Evolutionary conservation across 2,797 vertebrate species (phyloP).

Genomic region (Cuculus canorus): DNA sequence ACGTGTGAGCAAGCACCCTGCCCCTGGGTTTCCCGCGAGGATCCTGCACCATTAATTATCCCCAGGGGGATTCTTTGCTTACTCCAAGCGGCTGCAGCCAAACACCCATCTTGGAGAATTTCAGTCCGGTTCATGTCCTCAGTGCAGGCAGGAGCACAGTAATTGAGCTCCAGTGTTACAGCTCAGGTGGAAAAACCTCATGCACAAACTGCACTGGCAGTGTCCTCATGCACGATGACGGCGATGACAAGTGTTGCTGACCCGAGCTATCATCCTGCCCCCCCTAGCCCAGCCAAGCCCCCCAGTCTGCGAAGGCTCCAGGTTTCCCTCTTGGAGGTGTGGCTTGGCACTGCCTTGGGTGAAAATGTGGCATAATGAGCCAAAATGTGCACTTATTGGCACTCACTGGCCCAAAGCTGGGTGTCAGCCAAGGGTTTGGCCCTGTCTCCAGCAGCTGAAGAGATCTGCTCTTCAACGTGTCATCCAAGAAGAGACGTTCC

Average conservation of each 20-base stretch:
- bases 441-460: neutral
- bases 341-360: neutral
- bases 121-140: rapidly evolving
- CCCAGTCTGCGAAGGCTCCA: neutral
- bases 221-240: constrained; percentile 27
- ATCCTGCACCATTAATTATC: neutral
- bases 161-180: neutral
- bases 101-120: rapidly evolving
- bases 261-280: constrained; percentile 41
- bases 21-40: neutral
- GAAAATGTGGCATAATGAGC: neutral
- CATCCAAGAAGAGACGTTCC: neutral
- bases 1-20: rapidly evolving
- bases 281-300: neutral
- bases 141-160: neutral
- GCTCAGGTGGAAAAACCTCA: neutral
- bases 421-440: neutral
- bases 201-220: neutral
- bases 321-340: neutral
- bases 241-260: constrained; percentile 76
- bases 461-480: neutral
- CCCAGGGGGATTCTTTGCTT: rapidly evolving
- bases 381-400: neutral
- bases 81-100: rapidly evolving
- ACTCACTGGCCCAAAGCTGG: neutral